phyloP scores from a whole-genome alignment of 64 coral and sea anemone species.

The Dendrophyllia cribrosa region DNA sequence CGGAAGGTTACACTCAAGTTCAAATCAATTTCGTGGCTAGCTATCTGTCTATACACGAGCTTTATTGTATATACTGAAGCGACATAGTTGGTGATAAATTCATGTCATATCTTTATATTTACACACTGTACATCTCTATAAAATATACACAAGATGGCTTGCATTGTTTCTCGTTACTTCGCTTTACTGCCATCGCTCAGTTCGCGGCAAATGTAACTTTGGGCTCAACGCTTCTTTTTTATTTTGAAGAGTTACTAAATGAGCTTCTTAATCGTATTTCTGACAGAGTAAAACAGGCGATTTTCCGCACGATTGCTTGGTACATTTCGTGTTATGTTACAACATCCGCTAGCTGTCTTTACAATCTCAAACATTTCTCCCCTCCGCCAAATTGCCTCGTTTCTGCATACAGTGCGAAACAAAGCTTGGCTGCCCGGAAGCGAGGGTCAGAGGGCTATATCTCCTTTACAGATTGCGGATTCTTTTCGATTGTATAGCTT shows the following conservation, averaged over 20 bases:
- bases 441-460: conserved; percentile 1
- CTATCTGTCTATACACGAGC: not conserved
- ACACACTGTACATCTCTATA: not conserved
- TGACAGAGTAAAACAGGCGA: not conserved
- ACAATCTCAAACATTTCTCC: conserved; percentile 12
- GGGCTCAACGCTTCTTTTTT: not conserved
- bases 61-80: not conserved
- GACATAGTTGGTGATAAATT: not conserved
- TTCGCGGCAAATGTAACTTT: not conserved
- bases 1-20: not conserved
- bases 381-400: not conserved
- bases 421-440: not conserved
- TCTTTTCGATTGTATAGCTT: not conserved
- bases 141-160: not conserved
- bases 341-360: conserved; percentile 5
- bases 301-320: not conserved
- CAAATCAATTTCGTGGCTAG: not conserved
- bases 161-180: not conserved
- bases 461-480: not conserved
- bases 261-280: not conserved
- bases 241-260: not conserved
- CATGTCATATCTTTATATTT: not conserved
- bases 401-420: not conserved
- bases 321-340: not conserved
- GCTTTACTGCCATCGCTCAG: not conserved